Percentiles rank a stretch among this genome's conserved stretches.
Conservation (phyloP, 2,113 vertebrate species). For the Rhagologus leucostigma region DNA sequence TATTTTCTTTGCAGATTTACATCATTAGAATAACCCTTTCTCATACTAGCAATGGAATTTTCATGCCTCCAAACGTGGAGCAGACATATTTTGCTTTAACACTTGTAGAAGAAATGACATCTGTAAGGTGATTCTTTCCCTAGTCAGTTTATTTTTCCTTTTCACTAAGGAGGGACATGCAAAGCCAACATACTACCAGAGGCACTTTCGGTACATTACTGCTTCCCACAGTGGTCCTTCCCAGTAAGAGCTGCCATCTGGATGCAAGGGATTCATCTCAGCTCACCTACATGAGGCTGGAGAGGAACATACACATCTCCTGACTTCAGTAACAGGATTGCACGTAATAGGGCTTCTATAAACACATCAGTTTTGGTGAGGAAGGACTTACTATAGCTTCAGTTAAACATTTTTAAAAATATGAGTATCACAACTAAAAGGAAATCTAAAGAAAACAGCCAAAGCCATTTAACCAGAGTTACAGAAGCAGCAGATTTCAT, state of each 20-base stretch:
- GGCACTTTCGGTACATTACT: accelerated
- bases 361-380: accelerated
- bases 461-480: neutral
- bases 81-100: neutral
- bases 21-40: neutral
- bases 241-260: neutral
- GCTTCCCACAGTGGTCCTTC: neutral
- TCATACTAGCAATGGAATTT: neutral
- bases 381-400: neutral
- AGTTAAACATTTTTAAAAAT: neutral
- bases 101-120: neutral
- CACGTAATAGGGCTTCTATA: neutral
- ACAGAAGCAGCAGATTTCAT: neutral
- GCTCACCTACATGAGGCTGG: neutral
- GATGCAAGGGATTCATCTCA: neutral
- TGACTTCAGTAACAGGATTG: neutral
- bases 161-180: neutral
- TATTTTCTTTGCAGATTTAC: neutral
- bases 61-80: neutral
- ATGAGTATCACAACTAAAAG: neutral
- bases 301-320: neutral
- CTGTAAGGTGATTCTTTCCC: neutral
- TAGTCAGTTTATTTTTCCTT: neutral
- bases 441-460: neutral
- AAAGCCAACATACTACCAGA: accelerated